A percentile compares a stretch with the other conserved stretches of the same genome.
These are phyloP conservation scores for Zeuzera pyrina DNA, from an alignment of 2,888 invertebrate species.

Conservation along the genomic window DNA sequence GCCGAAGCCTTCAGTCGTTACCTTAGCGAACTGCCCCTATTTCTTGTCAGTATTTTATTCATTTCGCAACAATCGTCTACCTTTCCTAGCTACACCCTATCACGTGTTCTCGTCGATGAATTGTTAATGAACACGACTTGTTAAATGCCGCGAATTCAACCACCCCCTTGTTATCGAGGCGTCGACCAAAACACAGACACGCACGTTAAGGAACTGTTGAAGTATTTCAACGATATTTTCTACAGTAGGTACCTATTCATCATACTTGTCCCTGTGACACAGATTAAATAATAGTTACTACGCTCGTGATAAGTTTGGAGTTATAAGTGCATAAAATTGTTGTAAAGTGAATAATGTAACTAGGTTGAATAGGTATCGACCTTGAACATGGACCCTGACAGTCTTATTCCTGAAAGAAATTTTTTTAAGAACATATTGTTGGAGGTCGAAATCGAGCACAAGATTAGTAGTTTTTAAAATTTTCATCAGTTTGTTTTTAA, in stretches of 20 bases:
- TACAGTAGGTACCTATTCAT: not conserved
- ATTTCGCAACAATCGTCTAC: slow-evolving; percentile 68
- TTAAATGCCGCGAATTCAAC: slow-evolving; percentile 68
- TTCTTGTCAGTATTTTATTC: slow-evolving; percentile 70
- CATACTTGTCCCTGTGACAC: too few relatives aligned
- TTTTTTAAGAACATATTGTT: too few relatives aligned
- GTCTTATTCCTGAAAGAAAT: too few relatives aligned
- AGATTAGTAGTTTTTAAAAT: too few relatives aligned
- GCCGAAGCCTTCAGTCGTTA: slow-evolving; percentile 42
- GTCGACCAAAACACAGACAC: slow-evolving; percentile 55
- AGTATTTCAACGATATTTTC: slow-evolving; percentile 1
- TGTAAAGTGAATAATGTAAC: too few relatives aligned
- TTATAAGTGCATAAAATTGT: too few relatives aligned
- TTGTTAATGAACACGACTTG: slow-evolving; percentile 55
- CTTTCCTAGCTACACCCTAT: slow-evolving; percentile 56
- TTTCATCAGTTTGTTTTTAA: too few relatives aligned
- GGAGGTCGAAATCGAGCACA: too few relatives aligned
- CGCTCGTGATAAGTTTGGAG: too few relatives aligned
- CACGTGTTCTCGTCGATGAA: slow-evolving; percentile 59
- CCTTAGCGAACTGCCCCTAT: slow-evolving; percentile 64
- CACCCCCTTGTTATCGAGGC: slow-evolving; percentile 42
- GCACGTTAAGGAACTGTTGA: slow-evolving; percentile 16
- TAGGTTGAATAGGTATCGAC: too few relatives aligned
- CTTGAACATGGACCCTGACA: too few relatives aligned
- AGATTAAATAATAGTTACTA: too few relatives aligned